A percentile compares a stretch with the other conserved stretches of the same genome.
phyloP scores from a whole-genome alignment of 92 coral and sea anemone species.

The Palythoa grandiflora region DNA sequence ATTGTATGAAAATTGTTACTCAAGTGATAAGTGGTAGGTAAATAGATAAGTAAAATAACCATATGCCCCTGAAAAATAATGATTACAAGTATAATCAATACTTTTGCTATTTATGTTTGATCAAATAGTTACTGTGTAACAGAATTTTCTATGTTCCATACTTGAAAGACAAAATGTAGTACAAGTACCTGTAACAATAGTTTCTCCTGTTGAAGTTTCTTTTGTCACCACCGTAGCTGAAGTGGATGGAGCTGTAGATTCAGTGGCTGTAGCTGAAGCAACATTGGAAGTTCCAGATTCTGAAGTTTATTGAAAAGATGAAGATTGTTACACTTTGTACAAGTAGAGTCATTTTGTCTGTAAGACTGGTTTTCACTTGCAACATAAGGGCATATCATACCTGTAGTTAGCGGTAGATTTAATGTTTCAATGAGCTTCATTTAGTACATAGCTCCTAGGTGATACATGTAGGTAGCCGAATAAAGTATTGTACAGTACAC shows the following conservation, averaged over 20 bases:
- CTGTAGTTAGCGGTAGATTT: slow-evolving; percentile 38
- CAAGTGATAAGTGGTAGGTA: slow-evolving; percentile 37
- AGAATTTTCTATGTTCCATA: slow-evolving; percentile 28
- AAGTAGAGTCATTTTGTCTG: slow-evolving; percentile 34
- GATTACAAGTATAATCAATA: slow-evolving; percentile 1
- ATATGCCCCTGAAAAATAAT: slow-evolving; percentile 31
- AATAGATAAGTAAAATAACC: slow-evolving; percentile 37
- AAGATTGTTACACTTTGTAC: slow-evolving; percentile 32
- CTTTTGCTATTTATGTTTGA: slow-evolving; percentile 31
- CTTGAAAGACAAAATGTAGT: slow-evolving; percentile 39
- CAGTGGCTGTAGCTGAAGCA: slow-evolving; percentile 37
- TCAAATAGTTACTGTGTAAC: slow-evolving; percentile 36
- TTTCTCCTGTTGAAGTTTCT: slow-evolving; percentile 38
- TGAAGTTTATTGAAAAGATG: slow-evolving; percentile 37
- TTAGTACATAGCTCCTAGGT: slow-evolving; percentile 41
- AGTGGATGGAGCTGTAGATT: slow-evolving; percentile 36
- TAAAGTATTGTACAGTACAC: slow-evolving; percentile 21
- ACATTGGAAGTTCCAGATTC: slow-evolving; percentile 30
- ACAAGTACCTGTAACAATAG: slow-evolving; percentile 36
- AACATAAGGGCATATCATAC: slow-evolving; percentile 29
- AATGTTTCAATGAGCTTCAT: slow-evolving; percentile 33
- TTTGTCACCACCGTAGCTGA: slow-evolving; percentile 26
- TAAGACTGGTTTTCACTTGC: slow-evolving; percentile 39
- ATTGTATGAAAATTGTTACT: slow-evolving; percentile 34
- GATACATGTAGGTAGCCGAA: slow-evolving; percentile 35